Conservation (phyloP, 2,797 vertebrate species). For the Epinephelus awoara region DNA sequence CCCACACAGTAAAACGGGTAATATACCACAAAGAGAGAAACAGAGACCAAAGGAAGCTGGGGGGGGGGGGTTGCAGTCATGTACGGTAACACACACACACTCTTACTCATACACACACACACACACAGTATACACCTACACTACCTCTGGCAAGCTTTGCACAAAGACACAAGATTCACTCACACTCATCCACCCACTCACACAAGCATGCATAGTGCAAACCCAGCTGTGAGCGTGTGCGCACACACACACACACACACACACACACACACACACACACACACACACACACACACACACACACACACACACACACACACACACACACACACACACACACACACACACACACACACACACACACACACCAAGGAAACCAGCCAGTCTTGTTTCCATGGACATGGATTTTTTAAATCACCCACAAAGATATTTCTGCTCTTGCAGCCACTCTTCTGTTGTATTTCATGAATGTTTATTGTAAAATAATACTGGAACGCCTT, state of each 20-base stretch:
- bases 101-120: background rate
- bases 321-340: background rate
- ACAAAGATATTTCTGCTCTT: conserved; percentile 46
- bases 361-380: conserved; percentile 48
- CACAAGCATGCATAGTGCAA: conserved; percentile 70
- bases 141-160: conserved; percentile 68
- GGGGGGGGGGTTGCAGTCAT: conserved; percentile 35
- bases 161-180: conserved; percentile 77
- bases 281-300: conserved; percentile 12
- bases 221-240: conserved; percentile 67
- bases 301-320: background rate
- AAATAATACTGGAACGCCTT: conserved; percentile 11
- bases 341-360: conserved; percentile 13
- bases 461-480: conserved; percentile 31
- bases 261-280: conserved; percentile 3
- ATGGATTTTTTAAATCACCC: conserved; percentile 51
- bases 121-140: conserved; percentile 69
- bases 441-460: conserved; percentile 32
- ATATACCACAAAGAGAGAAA: conserved; percentile 56
- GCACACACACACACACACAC: background rate
- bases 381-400: conserved; percentile 79
- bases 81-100: conserved; percentile 33
- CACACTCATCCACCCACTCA: conserved; percentile 79
- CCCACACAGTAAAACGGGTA: conserved; percentile 47
- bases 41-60: conserved; percentile 41